Evolutionary conservation across 2,113 vertebrate genomes (phyloP).

Genomic region (Oreochromis spilurus): DNA sequence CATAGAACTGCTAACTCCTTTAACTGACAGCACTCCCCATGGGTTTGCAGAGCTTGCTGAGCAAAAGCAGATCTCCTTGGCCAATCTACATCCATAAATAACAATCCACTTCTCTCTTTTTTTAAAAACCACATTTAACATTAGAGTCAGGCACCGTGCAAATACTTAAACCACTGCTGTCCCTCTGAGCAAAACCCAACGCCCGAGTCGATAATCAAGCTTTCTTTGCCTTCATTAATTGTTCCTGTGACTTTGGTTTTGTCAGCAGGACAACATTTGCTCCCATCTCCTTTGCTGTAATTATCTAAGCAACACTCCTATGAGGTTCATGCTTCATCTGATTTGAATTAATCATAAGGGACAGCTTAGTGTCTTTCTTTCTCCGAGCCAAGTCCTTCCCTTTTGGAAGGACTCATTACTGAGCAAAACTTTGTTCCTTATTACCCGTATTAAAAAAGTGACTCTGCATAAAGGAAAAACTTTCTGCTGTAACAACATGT

Average conservation of each 20-base stretch:
- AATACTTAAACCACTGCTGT: background rate
- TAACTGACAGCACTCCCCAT: background rate
- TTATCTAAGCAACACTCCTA: constrained; percentile 32
- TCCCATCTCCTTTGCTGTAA: constrained; percentile 34
- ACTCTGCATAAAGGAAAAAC: background rate
- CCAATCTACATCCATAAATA: background rate
- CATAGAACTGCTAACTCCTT: background rate
- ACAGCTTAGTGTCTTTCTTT: constrained; percentile 25
- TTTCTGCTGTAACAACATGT: background rate
- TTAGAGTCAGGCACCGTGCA: background rate
- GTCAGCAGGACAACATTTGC: constrained; percentile 31
- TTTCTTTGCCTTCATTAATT: constrained; percentile 11
- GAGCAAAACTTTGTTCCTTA: constrained; percentile 1
- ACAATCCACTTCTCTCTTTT: background rate
- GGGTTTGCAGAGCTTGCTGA: background rate
- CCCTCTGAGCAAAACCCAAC: background rate
- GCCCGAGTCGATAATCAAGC: background rate
- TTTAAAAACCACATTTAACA: background rate
- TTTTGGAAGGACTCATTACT: constrained; percentile 25
- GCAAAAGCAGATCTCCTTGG: background rate
- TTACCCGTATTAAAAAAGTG: background rate
- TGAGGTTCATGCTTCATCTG: constrained; percentile 37
- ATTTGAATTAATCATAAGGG: constrained; percentile 44
- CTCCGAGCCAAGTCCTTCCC: constrained; percentile 20
- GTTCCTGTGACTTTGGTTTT: constrained; percentile 41